These are phyloP conservation scores for Branchipolynoe longqiensis DNA, from an alignment of 2,888 invertebrate species.

Conservation along the genomic window DNA sequence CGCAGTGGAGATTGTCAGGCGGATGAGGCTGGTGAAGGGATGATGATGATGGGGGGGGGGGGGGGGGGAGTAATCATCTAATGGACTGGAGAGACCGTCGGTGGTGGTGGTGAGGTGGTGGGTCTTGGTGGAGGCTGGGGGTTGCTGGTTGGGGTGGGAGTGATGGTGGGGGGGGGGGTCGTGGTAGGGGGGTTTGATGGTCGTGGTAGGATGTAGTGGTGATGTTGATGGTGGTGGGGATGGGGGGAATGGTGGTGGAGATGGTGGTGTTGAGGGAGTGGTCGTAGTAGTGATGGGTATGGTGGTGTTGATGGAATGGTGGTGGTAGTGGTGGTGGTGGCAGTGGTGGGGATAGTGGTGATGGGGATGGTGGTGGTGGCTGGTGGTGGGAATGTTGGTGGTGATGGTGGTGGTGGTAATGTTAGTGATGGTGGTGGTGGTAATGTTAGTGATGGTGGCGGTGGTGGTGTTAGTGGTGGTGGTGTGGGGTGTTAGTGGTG, in stretches of 20 bases:
- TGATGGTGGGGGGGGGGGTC: no score
- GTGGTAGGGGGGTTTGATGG: neutral
- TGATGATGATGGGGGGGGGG: conserved; percentile 12
- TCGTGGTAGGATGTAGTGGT: neutral
- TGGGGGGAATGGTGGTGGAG: neutral
- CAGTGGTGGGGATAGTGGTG: neutral
- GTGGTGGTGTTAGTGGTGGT: no score
- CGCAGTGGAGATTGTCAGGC: neutral
- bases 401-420: neutral
- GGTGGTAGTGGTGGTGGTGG: no score
- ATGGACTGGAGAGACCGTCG: neutral
- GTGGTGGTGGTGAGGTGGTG: neutral
- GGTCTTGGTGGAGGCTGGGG: neutral
- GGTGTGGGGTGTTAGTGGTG: no score
- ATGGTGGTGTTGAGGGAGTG: neutral
- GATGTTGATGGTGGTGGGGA: neutral
- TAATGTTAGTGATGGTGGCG: no score
- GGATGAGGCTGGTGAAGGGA: neutral
- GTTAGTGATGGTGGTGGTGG: neutral
- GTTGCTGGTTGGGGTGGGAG: neutral
- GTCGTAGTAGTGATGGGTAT: neutral
- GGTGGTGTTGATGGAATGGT: no score
- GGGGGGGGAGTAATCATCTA: conserved; percentile 17
- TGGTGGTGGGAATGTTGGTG: neutral
- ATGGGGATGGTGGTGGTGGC: no score